Percentiles rank a stretch among this genome's conserved stretches.
phyloP scores from a whole-genome alignment of 1,140 invertebrate species.

The roundworm (Caenorhabditis elegans) region DNA sequence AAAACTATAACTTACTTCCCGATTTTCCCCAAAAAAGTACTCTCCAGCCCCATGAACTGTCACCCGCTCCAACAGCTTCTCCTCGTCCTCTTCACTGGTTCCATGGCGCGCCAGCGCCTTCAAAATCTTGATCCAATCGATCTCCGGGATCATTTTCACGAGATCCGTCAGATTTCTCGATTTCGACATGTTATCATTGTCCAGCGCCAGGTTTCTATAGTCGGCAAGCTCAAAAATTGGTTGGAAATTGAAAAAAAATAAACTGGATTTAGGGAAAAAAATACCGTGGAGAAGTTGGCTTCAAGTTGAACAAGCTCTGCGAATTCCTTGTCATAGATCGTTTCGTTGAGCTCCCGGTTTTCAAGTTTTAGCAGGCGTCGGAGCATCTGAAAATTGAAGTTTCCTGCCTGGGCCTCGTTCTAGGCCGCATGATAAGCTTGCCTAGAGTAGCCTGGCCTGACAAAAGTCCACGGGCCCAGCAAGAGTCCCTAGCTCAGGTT shows the following conservation, averaged over 20 bases:
- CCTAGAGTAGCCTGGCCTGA: too few relatives aligned
- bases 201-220: neutral
- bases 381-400: neutral
- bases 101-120: neutral
- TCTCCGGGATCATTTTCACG: neutral
- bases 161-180: neutral
- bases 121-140: neutral
- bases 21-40: neutral
- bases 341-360: neutral
- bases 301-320: neutral
- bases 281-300: neutral
- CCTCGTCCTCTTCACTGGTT: neutral
- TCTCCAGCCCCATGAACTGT: neutral
- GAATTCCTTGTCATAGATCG: neutral
- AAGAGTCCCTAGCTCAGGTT: too few relatives aligned
- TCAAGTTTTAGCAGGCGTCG: neutral
- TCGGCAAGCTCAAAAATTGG: neutral
- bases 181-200: neutral
- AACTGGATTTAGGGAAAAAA: too few relatives aligned
- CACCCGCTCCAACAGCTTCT: neutral
- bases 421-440: too few relatives aligned
- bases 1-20: neutral
- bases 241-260: too few relatives aligned
- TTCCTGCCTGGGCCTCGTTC: too few relatives aligned
- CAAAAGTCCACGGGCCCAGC: too few relatives aligned